Evolutionary conservation across 2,113 vertebrate species (phyloP).

Genomic region (Arenaria interpres): DNA sequence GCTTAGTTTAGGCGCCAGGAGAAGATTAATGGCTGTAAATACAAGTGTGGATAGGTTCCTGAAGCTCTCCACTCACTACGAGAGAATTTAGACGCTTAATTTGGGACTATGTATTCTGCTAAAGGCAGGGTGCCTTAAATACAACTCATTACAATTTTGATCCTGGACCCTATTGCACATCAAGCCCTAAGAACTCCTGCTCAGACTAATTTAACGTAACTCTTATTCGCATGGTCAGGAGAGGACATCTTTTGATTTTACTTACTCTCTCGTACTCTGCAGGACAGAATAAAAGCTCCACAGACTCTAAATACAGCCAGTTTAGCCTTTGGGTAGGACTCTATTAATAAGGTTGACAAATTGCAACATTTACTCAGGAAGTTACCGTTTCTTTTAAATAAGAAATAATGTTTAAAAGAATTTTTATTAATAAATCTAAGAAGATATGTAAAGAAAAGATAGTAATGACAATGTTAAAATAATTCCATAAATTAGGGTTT

Average conservation of each 20-base stretch:
- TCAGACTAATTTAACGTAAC: background rate
- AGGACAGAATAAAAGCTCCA: background rate
- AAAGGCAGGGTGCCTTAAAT: background rate
- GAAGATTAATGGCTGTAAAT: conserved; percentile 13
- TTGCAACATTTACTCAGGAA: background rate
- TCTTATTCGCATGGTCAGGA: background rate
- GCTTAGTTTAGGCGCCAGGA: background rate
- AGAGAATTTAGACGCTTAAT: background rate
- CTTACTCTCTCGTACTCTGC: background rate
- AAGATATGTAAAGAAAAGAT: background rate
- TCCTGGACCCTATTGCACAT: background rate
- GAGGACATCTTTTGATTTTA: background rate
- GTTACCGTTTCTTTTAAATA: background rate
- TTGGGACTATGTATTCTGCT: background rate
- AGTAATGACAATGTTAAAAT: background rate
- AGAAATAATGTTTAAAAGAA: background rate
- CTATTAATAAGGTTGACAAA: background rate
- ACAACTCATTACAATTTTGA: background rate
- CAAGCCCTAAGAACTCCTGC: background rate
- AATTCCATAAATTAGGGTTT: background rate
- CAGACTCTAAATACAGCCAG: background rate
- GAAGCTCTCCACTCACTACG: background rate
- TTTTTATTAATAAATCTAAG: background rate
- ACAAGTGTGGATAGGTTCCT: background rate
- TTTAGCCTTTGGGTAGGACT: background rate